Conservation (phyloP, 2,797 vertebrate genomes). For the Hippocampus kuda region DNA sequence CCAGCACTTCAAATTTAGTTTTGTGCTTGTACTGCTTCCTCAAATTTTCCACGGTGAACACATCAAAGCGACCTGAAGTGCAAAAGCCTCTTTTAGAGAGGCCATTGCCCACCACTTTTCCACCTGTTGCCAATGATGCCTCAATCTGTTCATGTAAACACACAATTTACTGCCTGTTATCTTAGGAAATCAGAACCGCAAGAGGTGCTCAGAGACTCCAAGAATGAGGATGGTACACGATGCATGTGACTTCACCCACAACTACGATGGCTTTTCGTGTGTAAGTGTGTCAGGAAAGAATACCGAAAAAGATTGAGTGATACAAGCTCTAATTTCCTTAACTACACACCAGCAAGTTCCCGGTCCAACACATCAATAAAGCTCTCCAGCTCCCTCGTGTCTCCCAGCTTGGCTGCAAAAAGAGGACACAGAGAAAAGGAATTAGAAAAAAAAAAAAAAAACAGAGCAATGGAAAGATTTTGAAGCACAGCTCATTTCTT, state of each 20-base stretch:
- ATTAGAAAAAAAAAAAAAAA: conserved; percentile 25
- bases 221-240: conserved; percentile 30
- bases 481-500: conserved; percentile 41
- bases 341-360: conserved; percentile 66
- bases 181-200: conserved; percentile 11
- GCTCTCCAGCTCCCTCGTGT: conserved; percentile 68
- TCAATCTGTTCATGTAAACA: background rate
- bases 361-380: conserved; percentile 72
- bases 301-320: conserved; percentile 30
- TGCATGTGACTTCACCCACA: conserved; percentile 14
- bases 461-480: conserved; percentile 41
- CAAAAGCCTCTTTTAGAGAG: background rate
- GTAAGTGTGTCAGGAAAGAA: conserved; percentile 16
- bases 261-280: background rate
- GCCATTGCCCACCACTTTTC: background rate
- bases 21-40: background rate
- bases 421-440: conserved; percentile 29
- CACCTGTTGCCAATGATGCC: background rate
- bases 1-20: background rate
- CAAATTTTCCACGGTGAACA: background rate
- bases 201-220: conserved; percentile 33
- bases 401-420: conserved; percentile 66
- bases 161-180: background rate
- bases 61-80: background rate
- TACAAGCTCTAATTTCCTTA: conserved; percentile 35